Evolutionary conservation across 1,140 invertebrate species (phyloP), one percentile per base, ranked within the genome.

Genomic region (Papilio glaucus): DNA sequence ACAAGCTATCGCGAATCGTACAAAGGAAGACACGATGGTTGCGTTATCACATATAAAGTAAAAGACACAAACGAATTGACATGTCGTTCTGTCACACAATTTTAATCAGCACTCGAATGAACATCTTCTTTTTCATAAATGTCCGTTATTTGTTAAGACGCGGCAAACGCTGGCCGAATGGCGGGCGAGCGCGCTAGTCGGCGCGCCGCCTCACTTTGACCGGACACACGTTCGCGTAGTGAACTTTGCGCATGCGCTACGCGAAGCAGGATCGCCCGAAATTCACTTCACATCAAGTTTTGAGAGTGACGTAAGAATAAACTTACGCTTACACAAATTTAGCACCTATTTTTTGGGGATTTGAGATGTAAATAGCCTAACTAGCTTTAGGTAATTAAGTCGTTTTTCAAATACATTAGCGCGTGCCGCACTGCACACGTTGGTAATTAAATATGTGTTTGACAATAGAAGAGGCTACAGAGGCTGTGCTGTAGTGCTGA

Each of bases 381-480:
- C 9, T 10, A 13, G 1, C n/a, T 13, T 18, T 6, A 8, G 15
- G 2, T 24, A 21, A 60, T 72, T 82, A 24, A 37, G 53, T 33
- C 71, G 37, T 78, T 86, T 86, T n/a, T 49, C 61, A 38, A 9
- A 13, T 49, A 60, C 10, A 71, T 18, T 80, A 82, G 83, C 86
- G 86, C 81, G 87, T 90, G 88, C 87, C 90, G 90, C 89, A 92
- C 89, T 92, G 90, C 90, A 92, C 88, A 92, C 90, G 86, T 82
- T 85, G 84, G 86, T 91, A 89, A 90, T 92, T 90, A 92, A 92
- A 92, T 90, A 90, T 90, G 88, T 92, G 88, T 91, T 90, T 92
- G 88, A 92, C 89, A 92, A 90, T 91, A 89, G 76, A 78, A 80
- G 70, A 60, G 70, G 77, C 78, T 82, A 78, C 82, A 77, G 90